Evolutionary conservation across 2,797 vertebrate species (phyloP).

Genomic region (Xenops minutus): DNA sequence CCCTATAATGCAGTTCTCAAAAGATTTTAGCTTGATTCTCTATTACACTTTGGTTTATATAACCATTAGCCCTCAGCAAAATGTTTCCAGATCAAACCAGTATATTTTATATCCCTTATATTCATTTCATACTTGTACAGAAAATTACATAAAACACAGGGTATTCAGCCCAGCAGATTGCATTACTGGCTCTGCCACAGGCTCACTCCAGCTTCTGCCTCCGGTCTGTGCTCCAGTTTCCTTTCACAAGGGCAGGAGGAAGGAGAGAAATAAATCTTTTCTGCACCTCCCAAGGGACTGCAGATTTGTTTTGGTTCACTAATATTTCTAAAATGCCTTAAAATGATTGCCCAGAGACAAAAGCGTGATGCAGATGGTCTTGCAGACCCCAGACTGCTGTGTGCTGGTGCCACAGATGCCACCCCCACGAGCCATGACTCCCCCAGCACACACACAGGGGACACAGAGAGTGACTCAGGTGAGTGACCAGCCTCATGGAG

Average conservation of each 20-base stretch:
- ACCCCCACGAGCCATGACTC: not conserved
- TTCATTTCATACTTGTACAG: constrained; percentile 25
- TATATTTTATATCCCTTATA: not conserved
- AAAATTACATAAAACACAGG: constrained; percentile 29
- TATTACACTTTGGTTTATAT: constrained; percentile 3
- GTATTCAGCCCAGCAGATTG: constrained; percentile 3
- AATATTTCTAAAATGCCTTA: not conserved
- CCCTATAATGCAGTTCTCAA: not conserved
- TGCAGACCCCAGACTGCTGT: not conserved
- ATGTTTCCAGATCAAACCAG: constrained; percentile 29
- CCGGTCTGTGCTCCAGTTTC: not conserved
- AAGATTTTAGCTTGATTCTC: constrained; percentile 21
- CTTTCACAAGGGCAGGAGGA: not conserved
- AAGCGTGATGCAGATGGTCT: not conserved
- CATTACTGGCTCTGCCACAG: not conserved
- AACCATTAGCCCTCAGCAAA: constrained; percentile 40
- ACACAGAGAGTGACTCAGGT: not conserved
- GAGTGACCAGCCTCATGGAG: not conserved
- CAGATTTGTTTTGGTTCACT: not conserved
- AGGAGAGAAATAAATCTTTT: constrained; percentile 3
- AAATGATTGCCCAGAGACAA: not conserved
- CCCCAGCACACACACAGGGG: not conserved
- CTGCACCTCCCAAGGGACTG: not conserved
- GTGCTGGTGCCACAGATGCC: not conserved
- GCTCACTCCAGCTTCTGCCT: constrained; percentile 3